Percentiles rank a stretch among this genome's conserved stretches.
Conservation (phyloP, 2,797 vertebrate genomes). For the Artibeus jamaicensis region DNA sequence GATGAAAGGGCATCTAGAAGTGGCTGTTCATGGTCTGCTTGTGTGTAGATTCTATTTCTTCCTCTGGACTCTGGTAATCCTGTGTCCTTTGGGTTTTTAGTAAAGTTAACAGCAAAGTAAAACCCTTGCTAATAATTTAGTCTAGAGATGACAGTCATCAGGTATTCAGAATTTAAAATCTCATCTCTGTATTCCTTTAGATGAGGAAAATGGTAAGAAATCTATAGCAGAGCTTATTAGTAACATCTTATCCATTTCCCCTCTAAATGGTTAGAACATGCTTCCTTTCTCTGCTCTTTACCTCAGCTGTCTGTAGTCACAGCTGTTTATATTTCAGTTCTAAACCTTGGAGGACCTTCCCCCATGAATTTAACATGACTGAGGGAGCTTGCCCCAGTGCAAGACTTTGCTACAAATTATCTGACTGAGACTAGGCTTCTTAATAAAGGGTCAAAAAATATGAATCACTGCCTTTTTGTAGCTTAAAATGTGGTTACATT, state of each 20-base stretch:
- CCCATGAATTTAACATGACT: slow-evolving; percentile 76
- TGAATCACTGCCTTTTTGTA: slow-evolving; percentile 44
- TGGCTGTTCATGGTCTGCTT: neutral
- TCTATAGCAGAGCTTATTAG: slow-evolving; percentile 46
- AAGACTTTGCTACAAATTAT: slow-evolving; percentile 68
- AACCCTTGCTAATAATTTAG: slow-evolving; percentile 29
- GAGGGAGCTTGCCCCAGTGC: slow-evolving; percentile 60
- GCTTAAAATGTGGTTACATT: slow-evolving; percentile 18
- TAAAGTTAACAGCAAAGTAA: slow-evolving; percentile 39
- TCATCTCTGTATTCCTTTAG: slow-evolving; percentile 51
- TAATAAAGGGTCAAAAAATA: slow-evolving; percentile 65
- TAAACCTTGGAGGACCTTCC: slow-evolving; percentile 66
- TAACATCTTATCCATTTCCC: slow-evolving; percentile 38
- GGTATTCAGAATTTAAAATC: slow-evolving; percentile 57
- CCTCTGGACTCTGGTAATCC: neutral
- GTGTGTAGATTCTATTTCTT: neutral
- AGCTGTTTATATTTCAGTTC: slow-evolving; percentile 62
- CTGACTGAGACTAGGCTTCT: slow-evolving; percentile 42
- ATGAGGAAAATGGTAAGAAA: slow-evolving; percentile 42
- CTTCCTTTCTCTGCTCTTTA: slow-evolving; percentile 16
- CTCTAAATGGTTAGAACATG: slow-evolving; percentile 63
- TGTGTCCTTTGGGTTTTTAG: slow-evolving; percentile 4
- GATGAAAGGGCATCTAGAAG: neutral
- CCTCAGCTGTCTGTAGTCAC: slow-evolving; percentile 50
- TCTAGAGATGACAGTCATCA: slow-evolving; percentile 28